phyloP scores from a whole-genome alignment of 2,113 vertebrate genomes.

The Lophius piscatorius region DNA sequence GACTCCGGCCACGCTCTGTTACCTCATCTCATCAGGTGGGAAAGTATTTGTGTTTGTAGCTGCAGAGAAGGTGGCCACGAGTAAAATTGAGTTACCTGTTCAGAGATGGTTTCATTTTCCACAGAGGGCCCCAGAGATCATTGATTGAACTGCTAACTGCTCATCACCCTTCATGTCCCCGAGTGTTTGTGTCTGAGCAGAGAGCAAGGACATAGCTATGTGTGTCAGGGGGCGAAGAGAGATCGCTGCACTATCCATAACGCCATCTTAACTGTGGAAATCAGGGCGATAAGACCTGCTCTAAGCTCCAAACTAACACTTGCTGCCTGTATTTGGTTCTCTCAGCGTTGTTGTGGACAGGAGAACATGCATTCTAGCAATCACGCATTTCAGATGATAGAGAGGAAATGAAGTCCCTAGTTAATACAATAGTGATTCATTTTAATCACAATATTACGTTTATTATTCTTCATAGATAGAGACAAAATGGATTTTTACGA shows the following conservation, averaged over 20 bases:
- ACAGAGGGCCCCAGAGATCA: conserved; percentile 69
- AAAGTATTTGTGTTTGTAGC: conserved; percentile 76
- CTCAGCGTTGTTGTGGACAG: conserved; percentile 5
- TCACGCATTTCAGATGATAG: conserved; percentile 22
- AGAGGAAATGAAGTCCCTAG: conserved; percentile 13
- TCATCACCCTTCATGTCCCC: conserved; percentile 66
- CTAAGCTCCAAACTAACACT: no score
- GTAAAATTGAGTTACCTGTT: conserved; percentile 81
- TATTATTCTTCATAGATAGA: conserved; percentile 51
- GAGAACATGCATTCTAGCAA: conserved; percentile 4
- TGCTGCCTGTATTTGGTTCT: no score
- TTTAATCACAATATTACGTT: conserved; percentile 37
- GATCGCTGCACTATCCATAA: conserved; percentile 53
- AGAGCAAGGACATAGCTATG: conserved; percentile 25
- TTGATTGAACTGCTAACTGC: conserved; percentile 77
- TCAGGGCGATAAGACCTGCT: conserved; percentile 31
- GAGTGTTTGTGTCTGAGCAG: conserved; percentile 58
- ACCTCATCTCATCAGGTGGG: conserved; percentile 77
- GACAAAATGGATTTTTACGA: conserved; percentile 41
- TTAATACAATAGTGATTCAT: conserved; percentile 50
- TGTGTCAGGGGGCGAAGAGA: conserved; percentile 54
- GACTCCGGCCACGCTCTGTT: conserved; percentile 73
- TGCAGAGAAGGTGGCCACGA: conserved; percentile 63
- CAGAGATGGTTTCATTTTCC: conserved; percentile 78
- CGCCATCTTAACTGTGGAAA: conserved; percentile 24